Conservation (phyloP, 2,888 invertebrate genomes). For the Tenthredo scrophulariae region DNA sequence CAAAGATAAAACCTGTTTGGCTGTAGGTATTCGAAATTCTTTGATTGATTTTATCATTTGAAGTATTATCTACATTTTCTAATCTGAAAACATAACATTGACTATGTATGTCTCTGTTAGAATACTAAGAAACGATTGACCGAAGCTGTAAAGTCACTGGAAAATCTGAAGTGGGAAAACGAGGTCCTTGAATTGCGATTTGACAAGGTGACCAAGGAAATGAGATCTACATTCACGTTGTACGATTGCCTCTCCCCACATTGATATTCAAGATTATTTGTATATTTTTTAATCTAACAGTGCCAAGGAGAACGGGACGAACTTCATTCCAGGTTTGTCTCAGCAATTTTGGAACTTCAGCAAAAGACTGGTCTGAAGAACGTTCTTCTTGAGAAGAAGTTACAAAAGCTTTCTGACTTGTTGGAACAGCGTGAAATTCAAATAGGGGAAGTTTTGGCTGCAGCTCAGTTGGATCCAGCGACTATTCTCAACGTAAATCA, state of each 20-base stretch:
- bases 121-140: constrained; percentile 80
- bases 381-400: constrained; percentile 88
- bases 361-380: constrained; percentile 92
- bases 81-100: constrained; percentile 26
- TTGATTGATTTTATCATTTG: constrained; percentile 10
- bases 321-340: constrained; percentile 88
- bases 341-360: constrained; percentile 92
- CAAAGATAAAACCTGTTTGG: constrained; percentile 89
- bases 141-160: constrained; percentile 80
- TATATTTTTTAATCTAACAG: constrained; percentile 57
- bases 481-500: constrained; percentile 80
- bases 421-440: constrained; percentile 86
- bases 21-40: constrained; percentile 76
- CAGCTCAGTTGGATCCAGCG: constrained; percentile 81
- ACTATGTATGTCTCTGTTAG: constrained; percentile 72
- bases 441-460: constrained; percentile 83
- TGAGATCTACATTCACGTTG: not conserved
- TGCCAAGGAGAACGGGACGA: constrained; percentile 87
- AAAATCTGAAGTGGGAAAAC: constrained; percentile 83
- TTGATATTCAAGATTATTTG: not conserved
- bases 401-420: constrained; percentile 83
- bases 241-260: not conserved
- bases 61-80: constrained; percentile 22
- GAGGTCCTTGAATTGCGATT: constrained; percentile 88
- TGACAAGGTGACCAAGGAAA: constrained; percentile 81